Base-by-base conservation (phyloP, 2,888 invertebrate species). In the Calameuta pallipes region DNA sequence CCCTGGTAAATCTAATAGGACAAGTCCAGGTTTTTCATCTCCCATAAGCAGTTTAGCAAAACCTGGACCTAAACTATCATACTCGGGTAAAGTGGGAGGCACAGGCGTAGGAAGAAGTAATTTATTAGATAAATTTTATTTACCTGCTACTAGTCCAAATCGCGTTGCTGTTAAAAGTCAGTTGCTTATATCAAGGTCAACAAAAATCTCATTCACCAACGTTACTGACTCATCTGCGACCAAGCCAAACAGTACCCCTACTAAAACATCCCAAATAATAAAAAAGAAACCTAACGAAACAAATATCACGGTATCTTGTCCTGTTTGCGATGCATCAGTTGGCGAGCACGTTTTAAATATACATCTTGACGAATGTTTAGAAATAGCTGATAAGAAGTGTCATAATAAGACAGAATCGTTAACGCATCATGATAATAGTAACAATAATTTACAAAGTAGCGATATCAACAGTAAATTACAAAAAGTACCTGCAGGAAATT, bases 51-150 rank as follows among this genome's bases (percentile, higher is more conserved):
- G 13, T 31, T 76, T 76, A 73, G 76, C 79, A 73, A 82, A 73
- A 31, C 70, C 12, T 12, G 78, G 23, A 69, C 76, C 80, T 9
- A 77, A 75, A 75, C 81, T 87, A 37, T 84, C 83, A 23, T 85
- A 70, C 75, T 83, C 86, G 41, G 89, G 88, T 70, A 78, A 81
- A 74, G 71, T 90, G 34, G 91, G 91, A 36, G 91, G 91, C n/a
- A 76, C 77, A 33, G 80, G 79, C 70, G 82, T 80, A 12, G 90
- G 91, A 2, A 83, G 74, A 75, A 90, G 91, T 79, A 89, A 83
- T 81, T 83, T 91, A 13, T 69, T 90, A 13, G 84, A 87, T 74
- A 88, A 86, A 82, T 87, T 82, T 82, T 41, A 31, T 12, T 69
- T 37, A 3, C 30, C 75, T 13, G 71, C 71, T 31, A 71, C 34